Conservation (phyloP, 2,797 vertebrate genomes). For the Glyptemys insculpta region DNA sequence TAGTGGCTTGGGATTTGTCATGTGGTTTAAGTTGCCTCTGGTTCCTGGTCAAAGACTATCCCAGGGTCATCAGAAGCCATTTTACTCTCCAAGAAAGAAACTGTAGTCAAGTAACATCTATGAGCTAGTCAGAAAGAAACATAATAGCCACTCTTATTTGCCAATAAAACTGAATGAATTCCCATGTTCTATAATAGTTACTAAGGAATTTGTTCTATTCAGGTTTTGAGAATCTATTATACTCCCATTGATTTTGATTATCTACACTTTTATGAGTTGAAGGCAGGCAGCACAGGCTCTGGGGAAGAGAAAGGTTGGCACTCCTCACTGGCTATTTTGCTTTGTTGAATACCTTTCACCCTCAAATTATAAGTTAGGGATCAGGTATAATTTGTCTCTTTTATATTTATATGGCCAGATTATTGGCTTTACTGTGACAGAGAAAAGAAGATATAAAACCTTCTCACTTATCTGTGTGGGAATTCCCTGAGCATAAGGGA, state of each 20-base stretch:
- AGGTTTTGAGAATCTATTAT: not conserved
- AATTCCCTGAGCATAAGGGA: not conserved
- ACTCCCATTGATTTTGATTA: conserved; percentile 3
- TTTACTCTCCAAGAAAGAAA: not conserved
- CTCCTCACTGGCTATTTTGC: not conserved
- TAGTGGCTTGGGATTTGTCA: not conserved
- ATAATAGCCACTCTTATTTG: not conserved
- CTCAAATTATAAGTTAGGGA: not conserved
- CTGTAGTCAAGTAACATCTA: not conserved
- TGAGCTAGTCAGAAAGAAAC: conserved; percentile 14
- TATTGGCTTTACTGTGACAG: not conserved
- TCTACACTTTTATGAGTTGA: not conserved
- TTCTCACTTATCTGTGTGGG: not conserved
- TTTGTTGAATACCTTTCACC: not conserved
- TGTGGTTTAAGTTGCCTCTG: not conserved
- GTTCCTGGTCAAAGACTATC: not conserved
- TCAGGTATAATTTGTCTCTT: not conserved
- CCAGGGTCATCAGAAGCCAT: not conserved
- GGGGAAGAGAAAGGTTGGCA: not conserved
- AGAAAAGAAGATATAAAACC: not conserved
- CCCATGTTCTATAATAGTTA: not conserved
- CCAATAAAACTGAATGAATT: not conserved
- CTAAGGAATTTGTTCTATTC: not conserved
- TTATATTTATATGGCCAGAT: not conserved
- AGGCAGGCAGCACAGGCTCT: not conserved